Conservation (phyloP, 2,888 invertebrate species). For the Apamea epomidion region DNA sequence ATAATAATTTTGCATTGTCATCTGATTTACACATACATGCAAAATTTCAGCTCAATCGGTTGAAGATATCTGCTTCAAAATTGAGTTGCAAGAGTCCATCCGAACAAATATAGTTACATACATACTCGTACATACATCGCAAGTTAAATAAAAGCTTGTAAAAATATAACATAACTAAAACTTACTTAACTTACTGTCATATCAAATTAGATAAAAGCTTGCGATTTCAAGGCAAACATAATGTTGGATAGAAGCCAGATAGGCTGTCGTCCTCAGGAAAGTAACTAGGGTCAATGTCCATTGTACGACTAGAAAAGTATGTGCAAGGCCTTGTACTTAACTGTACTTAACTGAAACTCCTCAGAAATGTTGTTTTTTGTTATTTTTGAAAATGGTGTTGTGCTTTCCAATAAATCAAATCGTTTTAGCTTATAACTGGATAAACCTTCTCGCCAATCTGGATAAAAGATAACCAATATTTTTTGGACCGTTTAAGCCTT, state of each 20-base stretch:
- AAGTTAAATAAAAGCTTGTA: too few relatives aligned
- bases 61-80: too few relatives aligned
- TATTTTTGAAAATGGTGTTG: neutral
- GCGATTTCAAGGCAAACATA: slow-evolving; percentile 20
- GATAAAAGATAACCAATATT: neutral
- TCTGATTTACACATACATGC: too few relatives aligned
- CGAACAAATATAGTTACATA: too few relatives aligned
- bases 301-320: neutral
- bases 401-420: neutral
- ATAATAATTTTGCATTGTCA: too few relatives aligned
- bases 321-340: neutral
- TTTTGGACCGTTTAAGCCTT: neutral
- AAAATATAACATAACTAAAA: neutral
- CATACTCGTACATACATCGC: too few relatives aligned
- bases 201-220: slow-evolving; percentile 39
- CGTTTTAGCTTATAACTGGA: too few relatives aligned
- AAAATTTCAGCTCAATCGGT: too few relatives aligned
- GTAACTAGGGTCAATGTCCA: slow-evolving; percentile 8
- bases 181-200: neutral
- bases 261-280: slow-evolving; percentile 3
- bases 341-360: neutral
- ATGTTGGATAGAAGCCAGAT: slow-evolving; percentile 37
- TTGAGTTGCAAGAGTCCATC: too few relatives aligned
- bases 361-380: neutral
- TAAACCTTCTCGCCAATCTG: neutral